phyloP scores from a whole-genome alignment of 2,113 vertebrate species.

The Plotosus lineatus region DNA sequence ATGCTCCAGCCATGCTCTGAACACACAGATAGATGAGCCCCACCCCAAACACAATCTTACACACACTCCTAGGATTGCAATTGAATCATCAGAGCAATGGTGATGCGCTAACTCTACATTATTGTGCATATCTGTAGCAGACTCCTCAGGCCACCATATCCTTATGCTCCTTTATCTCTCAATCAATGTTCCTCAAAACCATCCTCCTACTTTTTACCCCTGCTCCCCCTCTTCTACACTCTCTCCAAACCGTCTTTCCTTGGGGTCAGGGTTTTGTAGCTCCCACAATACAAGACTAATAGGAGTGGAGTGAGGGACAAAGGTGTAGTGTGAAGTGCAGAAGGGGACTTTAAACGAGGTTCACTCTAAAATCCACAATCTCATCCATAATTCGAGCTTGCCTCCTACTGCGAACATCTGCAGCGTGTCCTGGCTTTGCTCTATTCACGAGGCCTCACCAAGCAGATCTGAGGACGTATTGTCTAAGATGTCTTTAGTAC shows the following conservation, averaged over 20 bases:
- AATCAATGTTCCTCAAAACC: neutral
- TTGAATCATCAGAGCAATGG: neutral
- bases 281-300: constrained; percentile 8
- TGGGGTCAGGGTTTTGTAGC: constrained; percentile 24
- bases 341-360: constrained; percentile 3
- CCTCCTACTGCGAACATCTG: constrained; percentile 23
- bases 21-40: neutral
- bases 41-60: neutral
- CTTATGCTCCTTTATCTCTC: neutral
- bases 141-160: neutral
- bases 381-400: constrained; percentile 1
- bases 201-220: neutral
- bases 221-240: neutral
- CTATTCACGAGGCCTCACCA: neutral
- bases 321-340: constrained; percentile 20
- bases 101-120: neutral
- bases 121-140: neutral
- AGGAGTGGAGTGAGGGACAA: neutral
- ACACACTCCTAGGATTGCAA: neutral
- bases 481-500: neutral
- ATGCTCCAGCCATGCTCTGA: neutral
- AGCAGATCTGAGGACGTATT: constrained; percentile 14
- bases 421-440: neutral
- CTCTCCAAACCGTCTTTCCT: neutral
- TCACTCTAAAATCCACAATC: neutral